Evolutionary conservation across 2,113 vertebrate species (phyloP).

Genomic region (Pelusios castaneus): DNA sequence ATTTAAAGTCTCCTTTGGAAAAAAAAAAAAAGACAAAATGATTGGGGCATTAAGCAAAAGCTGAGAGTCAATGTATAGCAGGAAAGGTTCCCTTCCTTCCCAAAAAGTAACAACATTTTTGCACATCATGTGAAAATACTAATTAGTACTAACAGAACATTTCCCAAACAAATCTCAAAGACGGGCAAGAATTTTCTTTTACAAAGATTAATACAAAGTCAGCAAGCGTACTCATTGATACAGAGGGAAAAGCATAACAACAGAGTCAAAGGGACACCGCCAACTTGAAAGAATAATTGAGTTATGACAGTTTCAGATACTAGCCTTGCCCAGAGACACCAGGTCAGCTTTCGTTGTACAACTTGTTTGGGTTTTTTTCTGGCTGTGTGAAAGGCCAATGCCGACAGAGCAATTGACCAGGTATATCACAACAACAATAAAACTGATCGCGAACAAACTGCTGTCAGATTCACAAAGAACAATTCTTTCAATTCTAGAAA

Average conservation of each 20-base stretch:
- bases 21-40: not conserved
- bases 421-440: not conserved
- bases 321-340: too few relatives aligned
- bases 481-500: not conserved
- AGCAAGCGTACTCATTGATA: not conserved
- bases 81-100: not conserved
- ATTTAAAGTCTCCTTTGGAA: not conserved
- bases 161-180: not conserved
- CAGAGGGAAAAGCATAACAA: not conserved
- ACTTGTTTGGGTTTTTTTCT: too few relatives aligned
- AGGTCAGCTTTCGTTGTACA: not conserved
- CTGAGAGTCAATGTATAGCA: not conserved
- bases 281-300: not conserved
- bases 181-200: not conserved
- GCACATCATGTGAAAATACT: not conserved
- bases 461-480: not conserved
- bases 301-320: not conserved
- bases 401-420: not conserved
- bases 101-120: not conserved
- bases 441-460: not conserved
- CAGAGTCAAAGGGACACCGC: not conserved
- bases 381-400: not conserved
- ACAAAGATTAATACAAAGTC: not conserved
- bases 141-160: not conserved
- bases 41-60: not conserved